A percentile compares a stretch with the other conserved stretches of the same genome.
Conservation (phyloP, 2,888 invertebrate genomes). For the Eustalomyia histrio region DNA sequence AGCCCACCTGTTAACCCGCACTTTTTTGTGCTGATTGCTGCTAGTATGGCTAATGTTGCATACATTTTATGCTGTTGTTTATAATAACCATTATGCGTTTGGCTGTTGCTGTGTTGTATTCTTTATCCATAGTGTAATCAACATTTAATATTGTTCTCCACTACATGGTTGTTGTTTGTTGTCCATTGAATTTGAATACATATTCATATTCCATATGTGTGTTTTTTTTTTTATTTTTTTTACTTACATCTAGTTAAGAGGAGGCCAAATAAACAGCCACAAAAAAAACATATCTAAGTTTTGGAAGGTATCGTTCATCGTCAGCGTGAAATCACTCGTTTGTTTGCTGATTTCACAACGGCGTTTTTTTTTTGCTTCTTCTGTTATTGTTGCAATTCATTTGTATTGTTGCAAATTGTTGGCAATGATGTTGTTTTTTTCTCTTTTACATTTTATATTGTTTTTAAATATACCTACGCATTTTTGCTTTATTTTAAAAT, state of each 20-base stretch:
- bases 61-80: neutral
- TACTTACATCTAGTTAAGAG: neutral
- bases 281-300: conserved; percentile 15
- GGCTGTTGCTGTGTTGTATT: conserved; percentile 3
- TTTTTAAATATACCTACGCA: conserved; percentile 52
- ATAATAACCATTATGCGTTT: conserved; percentile 42
- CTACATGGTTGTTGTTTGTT: conserved; percentile 16
- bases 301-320: conserved; percentile 54
- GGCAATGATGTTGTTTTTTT: conserved; percentile 71
- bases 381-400: conserved; percentile 46
- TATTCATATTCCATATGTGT: conserved; percentile 32
- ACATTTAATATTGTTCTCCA: conserved; percentile 65
- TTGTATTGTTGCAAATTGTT: conserved; percentile 68
- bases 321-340: conserved; percentile 63
- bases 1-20: conserved; percentile 61
- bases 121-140: conserved; percentile 64
- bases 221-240: conserved; percentile 3
- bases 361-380: conserved; percentile 13
- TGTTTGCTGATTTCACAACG: conserved; percentile 60
- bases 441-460: conserved; percentile 29
- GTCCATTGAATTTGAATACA: conserved; percentile 47
- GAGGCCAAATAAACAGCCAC: conserved; percentile 7
- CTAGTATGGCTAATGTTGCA: neutral
- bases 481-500: conserved; percentile 16
- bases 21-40: neutral